Conservation (phyloP, 92 coral and sea anemone species). For the Desmophyllum pertusum region DNA sequence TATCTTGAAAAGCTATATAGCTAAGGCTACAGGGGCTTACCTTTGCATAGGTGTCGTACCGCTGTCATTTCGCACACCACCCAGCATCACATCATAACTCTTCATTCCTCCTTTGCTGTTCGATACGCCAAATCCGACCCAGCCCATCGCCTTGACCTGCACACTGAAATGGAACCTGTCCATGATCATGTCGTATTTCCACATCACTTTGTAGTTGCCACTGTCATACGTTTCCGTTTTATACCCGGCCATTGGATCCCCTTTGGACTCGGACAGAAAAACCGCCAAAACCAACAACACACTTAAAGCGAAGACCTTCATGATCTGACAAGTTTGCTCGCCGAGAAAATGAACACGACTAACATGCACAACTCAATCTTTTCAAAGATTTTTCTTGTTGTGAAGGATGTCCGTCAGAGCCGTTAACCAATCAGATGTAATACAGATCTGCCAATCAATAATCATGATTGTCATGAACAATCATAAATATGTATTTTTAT, state of each 20-base stretch:
- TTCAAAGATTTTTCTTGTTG: background rate
- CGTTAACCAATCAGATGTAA: background rate
- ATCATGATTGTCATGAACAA: too few species aligned
- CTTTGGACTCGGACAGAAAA: background rate
- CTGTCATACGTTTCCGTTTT: background rate
- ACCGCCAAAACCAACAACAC: background rate
- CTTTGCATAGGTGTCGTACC: background rate
- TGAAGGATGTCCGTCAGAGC: background rate
- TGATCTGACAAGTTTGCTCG: background rate
- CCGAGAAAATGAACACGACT: background rate
- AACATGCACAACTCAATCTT: too few species aligned
- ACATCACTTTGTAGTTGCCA: conserved; percentile 5
- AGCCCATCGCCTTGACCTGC: background rate
- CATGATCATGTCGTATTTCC: conserved; percentile 19
- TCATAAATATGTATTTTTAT: too few species aligned
- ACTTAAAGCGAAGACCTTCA: background rate
- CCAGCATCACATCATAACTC: conserved; percentile 10
- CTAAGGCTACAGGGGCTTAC: background rate
- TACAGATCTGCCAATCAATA: background rate
- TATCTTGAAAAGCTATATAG: too few species aligned
- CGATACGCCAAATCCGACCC: conserved; percentile 25
- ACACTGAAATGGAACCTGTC: background rate
- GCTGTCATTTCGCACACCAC: background rate
- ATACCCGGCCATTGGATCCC: background rate
- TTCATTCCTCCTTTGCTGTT: background rate